Evolutionary conservation across 2,888 invertebrate species (phyloP), one percentile per base, ranked within the genome.

Genomic region (Oxycera nigricornis): DNA sequence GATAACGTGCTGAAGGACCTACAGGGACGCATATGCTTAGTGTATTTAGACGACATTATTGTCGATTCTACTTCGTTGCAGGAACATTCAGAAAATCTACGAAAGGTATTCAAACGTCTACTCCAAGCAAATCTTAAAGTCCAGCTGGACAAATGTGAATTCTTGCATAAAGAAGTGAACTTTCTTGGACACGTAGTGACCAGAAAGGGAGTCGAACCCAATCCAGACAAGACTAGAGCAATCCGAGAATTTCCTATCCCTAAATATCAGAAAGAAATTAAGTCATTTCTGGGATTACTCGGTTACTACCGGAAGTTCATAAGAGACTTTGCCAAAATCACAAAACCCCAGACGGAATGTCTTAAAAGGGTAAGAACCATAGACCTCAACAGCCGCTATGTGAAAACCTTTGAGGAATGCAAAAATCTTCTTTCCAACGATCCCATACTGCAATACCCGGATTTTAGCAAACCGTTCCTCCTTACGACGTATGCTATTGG

Each of bases 361-460:
- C 26, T 55, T 11, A 55, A 55, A 55, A 55, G 3, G 55, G 55
- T 20, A 22, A 7, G 26, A 14, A 55, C 11, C 11, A 17, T 55
- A 9, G 17, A 55, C 9, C 55, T 65, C n/a, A 39, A 22, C 14
- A 17, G 26, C 1, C 9, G 26, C 2, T 70, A 70, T 20, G 20
- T 50, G 7, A 30, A 17, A 50, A 11, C 50, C 9, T 70, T 70
- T 17, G 52, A 50, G 17, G 9, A 20, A 4, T 68, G 46, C 17
- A 68, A 68, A 24, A 26, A 68, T 17, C 46, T n/a, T 68, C 14
- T n/a, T 68, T 2, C 7, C 4, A 1, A 68, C 26, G 7, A 39
- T 39, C 65, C 82, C 0, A 77, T 83, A 14, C 67, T 85, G 26
- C 78, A 80, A 72, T 83, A 82, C 55, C 82, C 81, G 2, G 81